These are phyloP conservation scores for Drosophila aff. DNA, from an alignment of 1,140 invertebrate species.

Conservation along the genomic window DNA sequence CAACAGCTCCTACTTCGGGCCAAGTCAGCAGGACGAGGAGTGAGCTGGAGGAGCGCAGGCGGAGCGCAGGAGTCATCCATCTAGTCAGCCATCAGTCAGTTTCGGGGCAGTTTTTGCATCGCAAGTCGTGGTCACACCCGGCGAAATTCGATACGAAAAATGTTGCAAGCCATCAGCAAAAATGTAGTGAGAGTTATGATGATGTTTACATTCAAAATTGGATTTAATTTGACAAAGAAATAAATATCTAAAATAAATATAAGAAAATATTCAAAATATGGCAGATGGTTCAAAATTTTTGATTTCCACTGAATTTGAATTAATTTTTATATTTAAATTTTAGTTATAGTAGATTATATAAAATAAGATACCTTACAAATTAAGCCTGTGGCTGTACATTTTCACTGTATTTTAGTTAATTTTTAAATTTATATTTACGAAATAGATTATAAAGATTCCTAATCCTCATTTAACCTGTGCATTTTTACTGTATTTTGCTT, in stretches of 20 bases:
- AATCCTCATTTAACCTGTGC: no score
- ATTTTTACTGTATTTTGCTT: no score
- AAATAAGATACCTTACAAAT: no score
- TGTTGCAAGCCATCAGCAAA: background rate
- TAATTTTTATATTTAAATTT: no score
- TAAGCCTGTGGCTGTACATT: no score
- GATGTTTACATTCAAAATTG: background rate
- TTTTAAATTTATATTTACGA: no score
- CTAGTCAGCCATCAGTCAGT: slow-evolving; percentile 79
- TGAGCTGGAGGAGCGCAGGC: background rate
- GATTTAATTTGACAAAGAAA: background rate
- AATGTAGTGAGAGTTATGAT: no score
- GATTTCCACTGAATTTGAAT: no score
- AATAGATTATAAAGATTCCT: no score
- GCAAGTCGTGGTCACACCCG: slow-evolving; percentile 33
- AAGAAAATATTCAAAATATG: background rate
- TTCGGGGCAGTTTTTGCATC: slow-evolving; percentile 61
- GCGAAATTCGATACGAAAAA: background rate
- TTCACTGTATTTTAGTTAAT: no score
- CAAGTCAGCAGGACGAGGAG: slow-evolving; percentile 34
- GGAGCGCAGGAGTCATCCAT: slow-evolving; percentile 55
- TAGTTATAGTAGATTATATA: no score
- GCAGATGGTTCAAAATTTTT: no score
- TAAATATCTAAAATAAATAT: background rate
- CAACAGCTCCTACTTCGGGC: slow-evolving; percentile 46